These are phyloP conservation scores for Plagiodera versicolora DNA, from an alignment of 2,888 invertebrate species.

Conservation along the genomic window DNA sequence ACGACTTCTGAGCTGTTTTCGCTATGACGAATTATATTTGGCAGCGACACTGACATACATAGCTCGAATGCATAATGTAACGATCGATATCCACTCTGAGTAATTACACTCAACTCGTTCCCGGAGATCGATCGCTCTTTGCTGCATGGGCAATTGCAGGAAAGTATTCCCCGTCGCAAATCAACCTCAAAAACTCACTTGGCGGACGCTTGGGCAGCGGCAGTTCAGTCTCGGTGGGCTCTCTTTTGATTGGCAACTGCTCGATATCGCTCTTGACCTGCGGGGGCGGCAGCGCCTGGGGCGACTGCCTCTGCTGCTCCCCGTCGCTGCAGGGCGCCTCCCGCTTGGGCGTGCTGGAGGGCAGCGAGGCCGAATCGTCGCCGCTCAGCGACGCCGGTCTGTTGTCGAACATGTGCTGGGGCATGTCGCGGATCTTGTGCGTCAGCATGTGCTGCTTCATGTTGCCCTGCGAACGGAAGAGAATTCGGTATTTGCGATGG, in stretches of 20 bases:
- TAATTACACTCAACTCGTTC: neutral
- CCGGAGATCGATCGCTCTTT: no score
- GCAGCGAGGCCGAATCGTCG: constrained; percentile 48
- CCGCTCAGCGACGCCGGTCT: constrained; percentile 44
- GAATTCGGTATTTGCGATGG: constrained; percentile 16
- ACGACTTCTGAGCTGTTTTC: constrained; percentile 15
- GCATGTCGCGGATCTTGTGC: constrained; percentile 88
- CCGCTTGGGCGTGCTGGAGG: constrained; percentile 52
- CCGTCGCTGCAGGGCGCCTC: constrained; percentile 31
- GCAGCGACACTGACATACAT: constrained; percentile 30
- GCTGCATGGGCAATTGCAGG: neutral
- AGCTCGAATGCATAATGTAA: constrained; percentile 13
- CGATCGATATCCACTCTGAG: constrained; percentile 9
- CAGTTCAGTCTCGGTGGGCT: constrained; percentile 70
- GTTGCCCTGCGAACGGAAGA: constrained; percentile 76
- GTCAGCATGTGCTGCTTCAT: constrained; percentile 99
- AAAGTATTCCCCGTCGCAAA: neutral
- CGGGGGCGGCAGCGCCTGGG: constrained; percentile 36
- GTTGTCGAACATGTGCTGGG: constrained; percentile 56
- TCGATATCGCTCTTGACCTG: constrained; percentile 41
- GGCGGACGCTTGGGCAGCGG: constrained; percentile 81
- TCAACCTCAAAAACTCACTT: constrained; percentile 62
- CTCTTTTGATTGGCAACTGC: constrained; percentile 62
- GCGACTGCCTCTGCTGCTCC: constrained; percentile 35
- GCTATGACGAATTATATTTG: constrained; percentile 23